phyloP scores from a whole-genome alignment of 1,140 invertebrate species.

The Paralvinella palmiformis region DNA sequence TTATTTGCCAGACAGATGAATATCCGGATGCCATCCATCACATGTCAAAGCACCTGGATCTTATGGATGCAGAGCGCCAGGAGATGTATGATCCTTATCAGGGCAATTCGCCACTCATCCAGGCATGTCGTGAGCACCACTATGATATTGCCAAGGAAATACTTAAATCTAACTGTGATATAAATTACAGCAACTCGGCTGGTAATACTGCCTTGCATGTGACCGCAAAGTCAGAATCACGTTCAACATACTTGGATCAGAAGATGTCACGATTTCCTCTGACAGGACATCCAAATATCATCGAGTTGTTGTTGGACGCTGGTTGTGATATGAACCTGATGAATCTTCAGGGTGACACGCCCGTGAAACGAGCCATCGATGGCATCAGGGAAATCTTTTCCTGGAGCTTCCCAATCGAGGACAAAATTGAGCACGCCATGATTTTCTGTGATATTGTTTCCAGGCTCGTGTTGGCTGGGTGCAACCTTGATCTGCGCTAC shows the following conservation, averaged over 20 bases:
- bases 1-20: neutral
- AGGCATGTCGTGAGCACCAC: constrained; percentile 7
- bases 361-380: neutral
- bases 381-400: neutral
- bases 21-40: neutral
- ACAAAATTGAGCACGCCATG: neutral
- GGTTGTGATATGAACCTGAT: neutral
- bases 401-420: constrained; percentile 4
- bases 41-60: no score
- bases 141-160: neutral
- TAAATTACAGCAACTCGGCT: neutral
- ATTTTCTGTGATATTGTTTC: neutral
- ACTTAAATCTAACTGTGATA: neutral
- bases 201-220: constrained; percentile 7
- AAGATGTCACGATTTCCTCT: neutral
- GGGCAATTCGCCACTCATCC: neutral
- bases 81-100: constrained; percentile 6
- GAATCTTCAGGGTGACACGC: neutral
- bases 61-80: neutral
- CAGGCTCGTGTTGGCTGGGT: neutral
- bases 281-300: neutral
- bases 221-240: neutral
- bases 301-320: neutral
- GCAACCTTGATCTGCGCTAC: no score
- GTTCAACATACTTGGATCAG: neutral